Conservation (phyloP, 2,888 invertebrate species). For the Xestia xanthographa region DNA sequence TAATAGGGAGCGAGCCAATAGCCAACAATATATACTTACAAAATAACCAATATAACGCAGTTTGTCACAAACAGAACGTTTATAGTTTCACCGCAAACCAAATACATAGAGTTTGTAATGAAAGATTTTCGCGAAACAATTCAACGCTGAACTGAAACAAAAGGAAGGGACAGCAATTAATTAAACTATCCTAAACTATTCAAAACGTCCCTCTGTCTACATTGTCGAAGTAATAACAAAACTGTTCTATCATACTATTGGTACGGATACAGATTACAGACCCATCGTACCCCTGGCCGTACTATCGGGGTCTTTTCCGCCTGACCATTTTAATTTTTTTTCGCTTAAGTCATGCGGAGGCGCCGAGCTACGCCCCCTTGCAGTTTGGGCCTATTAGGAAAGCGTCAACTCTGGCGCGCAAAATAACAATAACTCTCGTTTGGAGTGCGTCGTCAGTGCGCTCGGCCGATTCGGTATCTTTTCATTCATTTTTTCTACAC, state of each 20-base stretch:
- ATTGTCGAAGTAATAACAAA: slow-evolving; percentile 14
- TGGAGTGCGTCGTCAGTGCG: no score
- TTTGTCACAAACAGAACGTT: background rate
- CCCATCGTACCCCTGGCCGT: no score
- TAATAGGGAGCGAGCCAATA: background rate
- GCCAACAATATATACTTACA: background rate
- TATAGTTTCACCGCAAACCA: background rate
- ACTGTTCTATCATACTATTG: slow-evolving; percentile 1
- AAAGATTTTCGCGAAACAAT: background rate
- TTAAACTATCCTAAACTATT: slow-evolving; percentile 30
- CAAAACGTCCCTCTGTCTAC: slow-evolving; percentile 14
- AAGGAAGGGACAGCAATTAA: slow-evolving; percentile 25
- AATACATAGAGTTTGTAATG: background rate
- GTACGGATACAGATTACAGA: no score
- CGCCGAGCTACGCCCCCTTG: no score
- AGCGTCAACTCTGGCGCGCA: no score
- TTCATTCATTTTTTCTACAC: no score
- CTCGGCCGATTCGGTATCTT: no score
- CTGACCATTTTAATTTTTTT: no score
- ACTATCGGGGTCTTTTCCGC: no score
- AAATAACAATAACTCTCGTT: no score
- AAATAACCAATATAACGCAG: background rate
- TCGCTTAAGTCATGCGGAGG: no score
- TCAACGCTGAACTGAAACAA: slow-evolving; percentile 24
- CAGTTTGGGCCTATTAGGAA: no score